phyloP scores from a whole-genome alignment of 2,888 invertebrate species.

The Drosophila acutilabella region DNA sequence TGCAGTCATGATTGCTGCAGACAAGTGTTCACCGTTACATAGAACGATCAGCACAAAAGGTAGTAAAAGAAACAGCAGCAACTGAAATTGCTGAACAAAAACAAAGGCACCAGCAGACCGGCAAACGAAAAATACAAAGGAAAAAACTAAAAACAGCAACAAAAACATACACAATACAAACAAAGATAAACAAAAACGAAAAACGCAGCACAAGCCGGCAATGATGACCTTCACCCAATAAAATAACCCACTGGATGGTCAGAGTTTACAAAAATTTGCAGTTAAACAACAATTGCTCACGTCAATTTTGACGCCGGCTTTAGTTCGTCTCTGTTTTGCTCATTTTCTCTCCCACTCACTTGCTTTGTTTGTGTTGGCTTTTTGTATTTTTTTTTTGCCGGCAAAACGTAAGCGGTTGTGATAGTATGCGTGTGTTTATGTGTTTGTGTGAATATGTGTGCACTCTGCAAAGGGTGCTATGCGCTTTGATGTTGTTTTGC shows the following conservation, averaged over 20 bases:
- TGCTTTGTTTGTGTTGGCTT: constrained; percentile 13
- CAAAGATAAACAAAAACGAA: constrained; percentile 28
- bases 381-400: constrained; percentile 19
- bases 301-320: constrained; percentile 46
- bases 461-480: constrained; percentile 15
- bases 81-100: background rate
- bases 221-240: constrained; percentile 74
- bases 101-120: constrained; percentile 18
- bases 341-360: constrained; percentile 10
- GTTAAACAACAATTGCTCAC: constrained; percentile 61
- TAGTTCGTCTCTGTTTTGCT: constrained; percentile 23
- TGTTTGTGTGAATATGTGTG: background rate
- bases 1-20: background rate
- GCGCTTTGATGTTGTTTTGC: constrained; percentile 3
- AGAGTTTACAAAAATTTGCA: constrained; percentile 68
- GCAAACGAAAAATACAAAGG: constrained; percentile 21
- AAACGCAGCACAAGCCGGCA: constrained; percentile 19
- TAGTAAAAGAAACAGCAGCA: constrained; percentile 21
- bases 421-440: background rate
- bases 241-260: constrained; percentile 62
- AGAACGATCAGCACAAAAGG: constrained; percentile 25
- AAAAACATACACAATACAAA: constrained; percentile 10
- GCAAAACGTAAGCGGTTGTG: constrained; percentile 1
- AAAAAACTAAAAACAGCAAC: background rate
- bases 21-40: constrained; percentile 9